Percentiles rank a stretch among this genome's conserved stretches.
Evolutionary conservation across 2,888 invertebrate species (phyloP).

Genomic region (Osedax frankpressi): DNA sequence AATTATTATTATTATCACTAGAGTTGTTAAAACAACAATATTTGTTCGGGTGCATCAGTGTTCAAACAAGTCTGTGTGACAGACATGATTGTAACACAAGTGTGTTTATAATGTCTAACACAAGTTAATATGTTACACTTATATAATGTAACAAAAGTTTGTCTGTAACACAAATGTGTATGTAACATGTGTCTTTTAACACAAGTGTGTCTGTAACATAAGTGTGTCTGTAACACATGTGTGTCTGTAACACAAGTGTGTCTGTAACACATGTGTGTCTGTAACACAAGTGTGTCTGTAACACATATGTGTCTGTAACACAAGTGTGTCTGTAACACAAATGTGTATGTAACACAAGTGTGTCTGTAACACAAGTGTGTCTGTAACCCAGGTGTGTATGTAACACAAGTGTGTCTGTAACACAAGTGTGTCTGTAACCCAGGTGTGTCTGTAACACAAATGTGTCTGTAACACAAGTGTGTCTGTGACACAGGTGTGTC

Average conservation of each 20-base stretch:
- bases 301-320: neutral
- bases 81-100: neutral
- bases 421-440: too few species aligned
- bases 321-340: neutral
- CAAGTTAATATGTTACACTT: neutral
- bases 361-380: neutral
- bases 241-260: neutral
- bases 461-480: too few species aligned
- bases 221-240: neutral
- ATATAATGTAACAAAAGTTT: neutral
- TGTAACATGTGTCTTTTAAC: neutral
- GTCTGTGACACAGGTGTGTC: too few species aligned
- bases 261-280: neutral
- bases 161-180: neutral
- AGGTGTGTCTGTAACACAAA: too few species aligned
- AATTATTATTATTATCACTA: too few species aligned
- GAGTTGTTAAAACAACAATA: constrained; percentile 1
- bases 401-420: too few species aligned
- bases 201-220: neutral
- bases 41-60: neutral
- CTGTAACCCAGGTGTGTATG: too few species aligned
- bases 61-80: neutral
- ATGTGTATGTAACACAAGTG: neutral
- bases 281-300: neutral
- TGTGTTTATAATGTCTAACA: neutral